Evolutionary conservation across 92 coral and sea anemone species (phyloP), one percentile per base, ranked within the genome.

Genomic region (Parazoanthus swiftii): DNA sequence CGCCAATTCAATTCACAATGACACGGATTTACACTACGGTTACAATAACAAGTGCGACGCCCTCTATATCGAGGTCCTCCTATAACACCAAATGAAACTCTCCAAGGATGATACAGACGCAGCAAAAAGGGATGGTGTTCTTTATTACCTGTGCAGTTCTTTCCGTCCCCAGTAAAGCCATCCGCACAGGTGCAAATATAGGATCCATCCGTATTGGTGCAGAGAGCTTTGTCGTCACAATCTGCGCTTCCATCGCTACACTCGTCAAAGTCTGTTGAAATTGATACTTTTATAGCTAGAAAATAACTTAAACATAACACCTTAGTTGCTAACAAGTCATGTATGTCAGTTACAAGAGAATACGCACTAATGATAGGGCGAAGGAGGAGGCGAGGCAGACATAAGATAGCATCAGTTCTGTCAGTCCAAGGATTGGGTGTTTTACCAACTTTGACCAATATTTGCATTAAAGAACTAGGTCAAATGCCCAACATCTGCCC

Each of bases 231-330:
- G 29, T 42, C 44, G 77, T 84, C 78, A 73, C 87, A 84, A 16
- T 84, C 87, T 46, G 79, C 21, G 2, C 6, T n/a, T 25, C 87
- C 87, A 35, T 25, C 87, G 59, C 42, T 88, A 78, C 93, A 90
- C 63, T 93, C 95, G 77, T 93, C 86, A 1, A 86, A 44, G 81
- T 90, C 93, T 92, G 46, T 79, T 75, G 72, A 81, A 51, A 35
- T 5, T 20, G 8, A 75, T 23, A 21, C 1, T 5, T 76, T 18
- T 76, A 37, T 51, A 76, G 18, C 23, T 18, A 16, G 79, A 48
- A 38, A 20, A 36, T 72, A 33, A 0, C 39, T 20, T 76, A 39
- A 0, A 39, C 4, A 0, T 76, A 0, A 20, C 14, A 21, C 15
- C 25, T 3, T 1, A 23, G 70, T 63, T 7, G 14, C 59, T 54